Conservation (phyloP, 2,113 vertebrate genomes). For the Pedionomus torquatus region DNA sequence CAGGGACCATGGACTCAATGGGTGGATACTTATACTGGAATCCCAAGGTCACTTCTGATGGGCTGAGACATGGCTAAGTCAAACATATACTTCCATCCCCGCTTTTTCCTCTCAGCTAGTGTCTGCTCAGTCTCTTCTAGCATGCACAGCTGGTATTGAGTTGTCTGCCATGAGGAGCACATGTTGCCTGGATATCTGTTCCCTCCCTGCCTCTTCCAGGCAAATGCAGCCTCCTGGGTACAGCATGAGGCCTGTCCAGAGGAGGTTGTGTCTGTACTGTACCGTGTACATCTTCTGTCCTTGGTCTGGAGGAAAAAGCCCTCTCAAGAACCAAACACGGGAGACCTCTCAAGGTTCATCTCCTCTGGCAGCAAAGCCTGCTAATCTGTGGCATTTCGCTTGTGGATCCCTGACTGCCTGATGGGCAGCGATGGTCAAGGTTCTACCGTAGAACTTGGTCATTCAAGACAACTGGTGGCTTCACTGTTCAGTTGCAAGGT, state of each 20-base stretch:
- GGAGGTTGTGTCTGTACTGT: background rate
- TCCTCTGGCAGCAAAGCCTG: background rate
- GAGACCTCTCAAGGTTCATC: background rate
- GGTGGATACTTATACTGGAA: background rate
- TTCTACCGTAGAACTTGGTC: background rate
- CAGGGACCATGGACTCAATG: background rate
- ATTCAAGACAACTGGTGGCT: background rate
- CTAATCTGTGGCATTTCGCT: background rate
- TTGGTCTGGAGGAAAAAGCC: background rate
- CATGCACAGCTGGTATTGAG: background rate
- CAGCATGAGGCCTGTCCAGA: background rate
- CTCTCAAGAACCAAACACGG: background rate
- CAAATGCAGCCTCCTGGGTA: background rate
- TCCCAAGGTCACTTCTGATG: background rate
- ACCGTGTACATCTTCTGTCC: background rate
- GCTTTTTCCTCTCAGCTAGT: background rate
- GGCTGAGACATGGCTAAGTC: background rate
- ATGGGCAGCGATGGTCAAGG: rapidly evolving
- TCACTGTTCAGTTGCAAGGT: background rate
- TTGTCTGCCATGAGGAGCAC: background rate
- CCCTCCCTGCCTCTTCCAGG: background rate
- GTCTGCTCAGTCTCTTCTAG: background rate
- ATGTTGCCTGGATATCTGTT: rapidly evolving
- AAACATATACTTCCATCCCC: background rate
- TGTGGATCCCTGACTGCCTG: background rate